Conservation (phyloP, 2,113 vertebrate genomes). For the Perca schrenkii region DNA sequence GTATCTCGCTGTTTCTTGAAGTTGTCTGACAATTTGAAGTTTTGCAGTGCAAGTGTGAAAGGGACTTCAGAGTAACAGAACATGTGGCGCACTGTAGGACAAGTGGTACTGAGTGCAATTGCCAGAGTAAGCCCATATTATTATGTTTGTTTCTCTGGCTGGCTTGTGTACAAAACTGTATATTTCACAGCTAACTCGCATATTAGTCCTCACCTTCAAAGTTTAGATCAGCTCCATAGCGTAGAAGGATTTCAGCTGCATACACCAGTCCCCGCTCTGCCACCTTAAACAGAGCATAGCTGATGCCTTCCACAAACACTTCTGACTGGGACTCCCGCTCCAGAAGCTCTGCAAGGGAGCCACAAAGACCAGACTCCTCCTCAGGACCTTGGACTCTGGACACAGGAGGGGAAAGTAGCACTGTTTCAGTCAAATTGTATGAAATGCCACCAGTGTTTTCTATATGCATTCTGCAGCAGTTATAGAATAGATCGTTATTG, state of each 20-base stretch:
- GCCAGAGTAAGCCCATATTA: neutral
- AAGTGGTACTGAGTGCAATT: neutral
- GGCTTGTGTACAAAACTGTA: neutral
- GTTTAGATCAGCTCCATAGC: slow-evolving; percentile 88
- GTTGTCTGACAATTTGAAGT: too few relatives aligned
- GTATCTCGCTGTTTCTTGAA: too few relatives aligned
- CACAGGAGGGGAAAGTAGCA: neutral
- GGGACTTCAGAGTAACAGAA: neutral
- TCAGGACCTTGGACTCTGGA: slow-evolving; percentile 66
- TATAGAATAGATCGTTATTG: too few relatives aligned
- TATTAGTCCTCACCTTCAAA: slow-evolving; percentile 87
- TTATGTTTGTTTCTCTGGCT: neutral
- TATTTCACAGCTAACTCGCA: neutral
- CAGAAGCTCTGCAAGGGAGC: slow-evolving; percentile 85
- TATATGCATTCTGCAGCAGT: neutral
- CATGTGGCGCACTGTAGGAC: neutral
- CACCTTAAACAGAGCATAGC: slow-evolving; percentile 92
- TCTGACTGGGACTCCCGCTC: slow-evolving; percentile 89
- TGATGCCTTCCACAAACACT: slow-evolving; percentile 91
- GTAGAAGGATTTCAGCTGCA: slow-evolving; percentile 88
- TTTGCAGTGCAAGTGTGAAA: too few relatives aligned
- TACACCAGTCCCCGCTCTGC: slow-evolving; percentile 86
- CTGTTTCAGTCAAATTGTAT: neutral
- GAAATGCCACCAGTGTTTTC: neutral
- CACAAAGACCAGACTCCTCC: slow-evolving; percentile 72